Evolutionary conservation across 2,888 invertebrate species (phyloP).

Genomic region (Glyphotaelius pellucidus): DNA sequence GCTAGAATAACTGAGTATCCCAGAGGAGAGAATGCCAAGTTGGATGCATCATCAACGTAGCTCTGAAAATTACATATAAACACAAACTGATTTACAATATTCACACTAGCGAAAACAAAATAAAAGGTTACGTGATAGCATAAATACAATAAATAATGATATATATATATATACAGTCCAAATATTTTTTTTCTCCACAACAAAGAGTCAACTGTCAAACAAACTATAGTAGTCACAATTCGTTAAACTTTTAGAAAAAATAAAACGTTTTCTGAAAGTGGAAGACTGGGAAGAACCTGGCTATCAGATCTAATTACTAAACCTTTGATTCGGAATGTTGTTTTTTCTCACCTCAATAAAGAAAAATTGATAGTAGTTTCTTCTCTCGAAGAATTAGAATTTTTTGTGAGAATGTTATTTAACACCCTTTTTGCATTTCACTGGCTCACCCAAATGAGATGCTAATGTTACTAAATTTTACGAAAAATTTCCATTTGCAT

Average conservation of each 20-base stretch:
- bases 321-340: too few species aligned
- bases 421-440: background rate
- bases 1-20: constrained; percentile 81
- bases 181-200: background rate
- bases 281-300: background rate
- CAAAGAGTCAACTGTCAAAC: background rate
- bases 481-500: background rate
- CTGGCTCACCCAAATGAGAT: background rate
- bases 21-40: constrained; percentile 81
- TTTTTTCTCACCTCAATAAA: background rate
- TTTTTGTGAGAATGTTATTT: background rate
- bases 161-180: background rate
- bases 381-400: background rate
- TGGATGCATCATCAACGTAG: constrained; percentile 76
- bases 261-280: background rate
- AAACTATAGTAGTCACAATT: too few species aligned
- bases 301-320: background rate
- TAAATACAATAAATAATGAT: background rate
- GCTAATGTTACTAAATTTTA: background rate
- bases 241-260: too few species aligned
- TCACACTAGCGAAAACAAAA: background rate
- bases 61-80: constrained; percentile 70
- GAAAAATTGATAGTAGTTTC: background rate
- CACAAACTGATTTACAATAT: background rate
- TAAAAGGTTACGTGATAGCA: background rate